These are phyloP conservation scores for Eira barbara DNA, from an alignment of 2,113 vertebrate genomes.

Conservation along the genomic window DNA sequence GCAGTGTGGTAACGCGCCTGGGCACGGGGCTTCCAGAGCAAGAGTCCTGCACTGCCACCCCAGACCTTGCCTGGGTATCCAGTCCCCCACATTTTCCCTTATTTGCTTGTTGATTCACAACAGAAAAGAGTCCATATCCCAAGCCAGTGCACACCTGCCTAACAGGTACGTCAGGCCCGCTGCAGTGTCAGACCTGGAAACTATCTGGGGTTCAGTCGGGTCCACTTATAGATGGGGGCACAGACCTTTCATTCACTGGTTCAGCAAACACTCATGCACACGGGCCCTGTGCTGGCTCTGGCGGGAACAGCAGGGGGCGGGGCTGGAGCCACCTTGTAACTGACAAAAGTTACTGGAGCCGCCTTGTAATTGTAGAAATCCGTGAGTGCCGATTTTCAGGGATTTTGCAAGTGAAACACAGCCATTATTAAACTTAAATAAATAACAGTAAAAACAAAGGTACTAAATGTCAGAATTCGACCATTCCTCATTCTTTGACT, in stretches of 20 bases:
- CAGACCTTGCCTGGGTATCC: neutral
- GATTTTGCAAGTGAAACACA: neutral
- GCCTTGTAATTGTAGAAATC: neutral
- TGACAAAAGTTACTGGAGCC: too few species aligned
- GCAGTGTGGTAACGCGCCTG: rapidly evolving
- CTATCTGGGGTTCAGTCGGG: neutral
- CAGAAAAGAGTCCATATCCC: neutral
- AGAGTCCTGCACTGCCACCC: neutral
- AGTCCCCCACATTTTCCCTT: neutral
- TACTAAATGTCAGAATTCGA: neutral
- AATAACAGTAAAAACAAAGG: neutral
- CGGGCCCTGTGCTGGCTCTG: rapidly evolving
- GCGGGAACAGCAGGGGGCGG: neutral
- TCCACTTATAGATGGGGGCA: neutral
- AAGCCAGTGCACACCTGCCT: neutral
- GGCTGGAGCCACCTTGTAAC: neutral
- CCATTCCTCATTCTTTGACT: neutral
- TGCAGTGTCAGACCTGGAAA: neutral
- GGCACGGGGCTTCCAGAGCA: neutral
- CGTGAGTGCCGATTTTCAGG: neutral
- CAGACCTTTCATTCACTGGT: neutral
- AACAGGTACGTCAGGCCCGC: neutral
- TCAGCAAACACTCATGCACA: neutral
- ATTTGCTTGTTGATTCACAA: neutral
- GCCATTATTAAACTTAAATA: neutral